phyloP scores from a whole-genome alignment of 2,113 vertebrate genomes.

The Rhabdornis inornatus region DNA sequence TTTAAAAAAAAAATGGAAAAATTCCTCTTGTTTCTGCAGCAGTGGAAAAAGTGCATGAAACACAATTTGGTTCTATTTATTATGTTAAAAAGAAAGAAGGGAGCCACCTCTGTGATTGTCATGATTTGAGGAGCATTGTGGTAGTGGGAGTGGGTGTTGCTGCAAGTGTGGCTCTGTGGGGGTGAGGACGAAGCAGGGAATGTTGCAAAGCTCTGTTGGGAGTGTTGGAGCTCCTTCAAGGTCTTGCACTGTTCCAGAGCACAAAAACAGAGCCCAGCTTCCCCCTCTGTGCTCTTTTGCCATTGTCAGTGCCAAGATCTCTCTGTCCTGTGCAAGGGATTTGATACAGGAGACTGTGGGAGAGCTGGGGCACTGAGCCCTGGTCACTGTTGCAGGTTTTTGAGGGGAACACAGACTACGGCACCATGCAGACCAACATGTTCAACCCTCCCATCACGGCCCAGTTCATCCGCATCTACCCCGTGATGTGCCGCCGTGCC shows the following conservation, averaged over 20 bases:
- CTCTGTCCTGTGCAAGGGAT: not conserved
- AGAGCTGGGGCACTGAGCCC: not conserved
- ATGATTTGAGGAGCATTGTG: not conserved
- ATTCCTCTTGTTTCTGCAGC: not conserved
- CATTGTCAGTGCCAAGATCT: not conserved
- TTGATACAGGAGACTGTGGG: not conserved
- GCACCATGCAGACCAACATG: conserved; percentile 79
- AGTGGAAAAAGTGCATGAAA: not conserved
- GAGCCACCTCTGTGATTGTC: not conserved
- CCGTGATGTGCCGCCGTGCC: conserved; percentile 78
- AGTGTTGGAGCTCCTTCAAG: not conserved
- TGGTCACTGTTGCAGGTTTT: conserved; percentile 76
- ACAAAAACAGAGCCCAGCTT: not conserved
- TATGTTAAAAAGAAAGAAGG: not conserved
- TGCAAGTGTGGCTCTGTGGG: not conserved
- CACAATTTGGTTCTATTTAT: not conserved
- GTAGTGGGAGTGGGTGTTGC: not conserved
- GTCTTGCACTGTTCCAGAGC: not conserved
- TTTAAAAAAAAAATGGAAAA: not conserved
- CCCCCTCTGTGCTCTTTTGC: not conserved
- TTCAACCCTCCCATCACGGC: conserved; percentile 82
- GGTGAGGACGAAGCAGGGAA: not conserved
- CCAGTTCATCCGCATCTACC: conserved; percentile 88
- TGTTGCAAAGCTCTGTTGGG: not conserved
- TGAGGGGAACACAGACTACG: conserved; percentile 83